Evolutionary conservation across 92 coral and sea anemone species (phyloP).

Genomic region (Epizoanthus illoricatus): DNA sequence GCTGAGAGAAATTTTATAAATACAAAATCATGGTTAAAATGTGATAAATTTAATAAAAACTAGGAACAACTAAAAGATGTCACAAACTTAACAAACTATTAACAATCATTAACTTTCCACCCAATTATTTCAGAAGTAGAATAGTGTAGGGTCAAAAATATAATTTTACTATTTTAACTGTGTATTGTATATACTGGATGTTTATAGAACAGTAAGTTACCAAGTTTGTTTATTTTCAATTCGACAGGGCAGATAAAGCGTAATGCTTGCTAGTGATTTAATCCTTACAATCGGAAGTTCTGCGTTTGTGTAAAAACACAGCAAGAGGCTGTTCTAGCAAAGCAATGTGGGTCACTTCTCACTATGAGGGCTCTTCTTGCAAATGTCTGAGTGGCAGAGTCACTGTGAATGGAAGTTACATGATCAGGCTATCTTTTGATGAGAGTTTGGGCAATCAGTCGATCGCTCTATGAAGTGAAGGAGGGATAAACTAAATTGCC

Average conservation of each 20-base stretch:
- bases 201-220: slow-evolving; percentile 23
- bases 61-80: too few species aligned
- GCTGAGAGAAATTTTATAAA: too few species aligned
- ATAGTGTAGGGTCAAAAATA: too few species aligned
- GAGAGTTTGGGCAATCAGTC: slow-evolving; percentile 39
- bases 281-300: slow-evolving; percentile 40
- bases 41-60: too few species aligned
- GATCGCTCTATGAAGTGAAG: slow-evolving; percentile 34
- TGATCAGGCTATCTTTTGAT: slow-evolving; percentile 42
- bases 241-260: slow-evolving; percentile 62
- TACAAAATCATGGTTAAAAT: too few species aligned
- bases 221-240: slow-evolving; percentile 53
- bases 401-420: slow-evolving; percentile 40
- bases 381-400: slow-evolving; percentile 21
- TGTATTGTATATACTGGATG: too few species aligned
- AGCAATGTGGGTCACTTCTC: slow-evolving; percentile 39
- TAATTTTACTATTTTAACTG: too few species aligned
- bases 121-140: too few species aligned
- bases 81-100: too few species aligned
- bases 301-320: slow-evolving; percentile 36
- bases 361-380: slow-evolving; percentile 42
- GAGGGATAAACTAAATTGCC: slow-evolving; percentile 28
- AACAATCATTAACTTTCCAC: too few species aligned
- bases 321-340: slow-evolving; percentile 43
- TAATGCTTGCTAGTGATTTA: slow-evolving; percentile 42